phyloP scores from a whole-genome alignment of 1,140 invertebrate genomes.

The Argopecten irradians region DNA sequence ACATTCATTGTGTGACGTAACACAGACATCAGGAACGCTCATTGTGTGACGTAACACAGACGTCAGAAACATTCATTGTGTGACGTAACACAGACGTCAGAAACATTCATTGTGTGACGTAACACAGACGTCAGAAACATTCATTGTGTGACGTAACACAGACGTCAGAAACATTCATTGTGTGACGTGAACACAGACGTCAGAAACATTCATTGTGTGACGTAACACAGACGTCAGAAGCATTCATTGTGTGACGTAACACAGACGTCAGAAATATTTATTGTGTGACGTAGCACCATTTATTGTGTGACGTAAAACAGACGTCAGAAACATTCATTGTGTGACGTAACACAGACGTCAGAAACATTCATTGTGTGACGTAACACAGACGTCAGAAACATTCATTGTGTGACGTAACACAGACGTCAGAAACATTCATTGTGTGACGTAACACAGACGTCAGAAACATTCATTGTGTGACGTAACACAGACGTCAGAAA shows the following conservation, averaged over 20 bases:
- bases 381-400: neutral
- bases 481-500: neutral
- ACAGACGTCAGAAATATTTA: too few species aligned
- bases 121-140: neutral
- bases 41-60: neutral
- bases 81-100: neutral
- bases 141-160: neutral
- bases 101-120: neutral
- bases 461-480: neutral
- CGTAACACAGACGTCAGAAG: neutral
- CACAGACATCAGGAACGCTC: neutral
- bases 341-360: neutral
- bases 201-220: neutral
- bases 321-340: neutral
- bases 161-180: neutral
- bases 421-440: neutral
- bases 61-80: neutral
- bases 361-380: neutral
- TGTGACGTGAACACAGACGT: neutral
- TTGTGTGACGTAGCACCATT: too few species aligned
- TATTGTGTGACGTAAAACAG: neutral
- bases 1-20: neutral
- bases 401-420: neutral
- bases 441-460: neutral
- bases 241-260: neutral